These are phyloP conservation scores for Melanogrammus aeglefinus DNA, from an alignment of 2,797 vertebrate genomes.

Conservation along the genomic window DNA sequence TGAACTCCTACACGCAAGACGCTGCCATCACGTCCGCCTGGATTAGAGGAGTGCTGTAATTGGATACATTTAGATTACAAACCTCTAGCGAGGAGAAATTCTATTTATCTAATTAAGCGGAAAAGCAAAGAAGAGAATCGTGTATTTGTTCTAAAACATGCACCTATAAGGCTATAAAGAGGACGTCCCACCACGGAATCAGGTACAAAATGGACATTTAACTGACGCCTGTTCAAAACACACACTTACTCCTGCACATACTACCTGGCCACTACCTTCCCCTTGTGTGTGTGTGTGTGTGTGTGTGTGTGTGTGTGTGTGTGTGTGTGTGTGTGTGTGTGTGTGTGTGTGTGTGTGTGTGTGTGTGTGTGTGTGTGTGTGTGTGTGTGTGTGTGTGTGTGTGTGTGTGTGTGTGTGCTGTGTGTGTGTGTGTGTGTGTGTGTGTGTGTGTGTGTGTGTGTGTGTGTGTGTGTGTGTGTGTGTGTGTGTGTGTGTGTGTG, in stretches of 20 bases:
- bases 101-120: background rate
- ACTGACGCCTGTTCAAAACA: constrained; percentile 6
- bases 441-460: background rate
- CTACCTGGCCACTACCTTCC: background rate
- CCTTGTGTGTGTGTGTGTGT: background rate
- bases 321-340: no score
- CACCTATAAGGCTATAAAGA: background rate
- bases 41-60: constrained; percentile 3
- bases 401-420: no score
- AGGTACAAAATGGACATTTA: background rate
- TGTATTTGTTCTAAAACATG: background rate
- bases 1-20: background rate
- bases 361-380: no score
- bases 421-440: background rate
- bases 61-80: constrained; percentile 6
- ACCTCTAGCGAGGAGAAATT: background rate
- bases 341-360: no score
- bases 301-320: background rate
- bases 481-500: no score
- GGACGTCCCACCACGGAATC: background rate
- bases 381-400: no score
- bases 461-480: no score
- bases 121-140: background rate
- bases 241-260: background rate
- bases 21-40: background rate